Evolutionary conservation across 2,797 vertebrate genomes (phyloP).

Genomic region (Onychomys arenicola): DNA sequence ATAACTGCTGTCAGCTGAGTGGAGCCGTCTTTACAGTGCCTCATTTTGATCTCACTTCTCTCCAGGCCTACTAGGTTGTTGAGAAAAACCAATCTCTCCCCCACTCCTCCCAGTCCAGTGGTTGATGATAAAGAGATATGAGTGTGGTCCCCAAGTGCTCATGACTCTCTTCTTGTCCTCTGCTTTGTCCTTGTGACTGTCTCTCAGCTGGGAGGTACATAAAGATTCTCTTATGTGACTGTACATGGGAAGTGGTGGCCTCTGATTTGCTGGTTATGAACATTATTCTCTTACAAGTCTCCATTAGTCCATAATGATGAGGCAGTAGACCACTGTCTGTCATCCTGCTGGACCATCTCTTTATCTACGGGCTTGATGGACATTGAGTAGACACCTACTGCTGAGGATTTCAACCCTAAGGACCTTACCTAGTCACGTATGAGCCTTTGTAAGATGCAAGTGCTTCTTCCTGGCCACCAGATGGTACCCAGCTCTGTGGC

Average conservation of each 20-base stretch:
- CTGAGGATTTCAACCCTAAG: not conserved
- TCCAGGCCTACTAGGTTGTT: not conserved
- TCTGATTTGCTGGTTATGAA: not conserved
- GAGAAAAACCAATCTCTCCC: not conserved
- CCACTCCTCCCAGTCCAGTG: not conserved
- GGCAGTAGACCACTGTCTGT: not conserved
- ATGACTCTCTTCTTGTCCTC: not conserved
- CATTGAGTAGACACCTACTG: not conserved
- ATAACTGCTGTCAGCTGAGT: conserved; percentile 24
- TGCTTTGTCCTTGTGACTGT: not conserved
- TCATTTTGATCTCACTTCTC: not conserved
- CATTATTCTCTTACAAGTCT: not conserved
- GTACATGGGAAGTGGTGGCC: not conserved
- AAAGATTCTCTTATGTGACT: not conserved
- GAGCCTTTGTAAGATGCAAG: not conserved
- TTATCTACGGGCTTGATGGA: not conserved
- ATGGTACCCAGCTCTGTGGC: not conserved
- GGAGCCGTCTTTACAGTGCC: not conserved
- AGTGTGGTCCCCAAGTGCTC: not conserved
- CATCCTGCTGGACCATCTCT: not conserved
- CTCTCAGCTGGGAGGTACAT: not conserved
- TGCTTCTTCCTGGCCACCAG: not conserved
- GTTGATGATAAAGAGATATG: not conserved
- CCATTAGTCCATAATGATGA: not conserved
- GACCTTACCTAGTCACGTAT: not conserved